Conservation (phyloP, 2,888 invertebrate genomes). For the Baccha elongata region DNA sequence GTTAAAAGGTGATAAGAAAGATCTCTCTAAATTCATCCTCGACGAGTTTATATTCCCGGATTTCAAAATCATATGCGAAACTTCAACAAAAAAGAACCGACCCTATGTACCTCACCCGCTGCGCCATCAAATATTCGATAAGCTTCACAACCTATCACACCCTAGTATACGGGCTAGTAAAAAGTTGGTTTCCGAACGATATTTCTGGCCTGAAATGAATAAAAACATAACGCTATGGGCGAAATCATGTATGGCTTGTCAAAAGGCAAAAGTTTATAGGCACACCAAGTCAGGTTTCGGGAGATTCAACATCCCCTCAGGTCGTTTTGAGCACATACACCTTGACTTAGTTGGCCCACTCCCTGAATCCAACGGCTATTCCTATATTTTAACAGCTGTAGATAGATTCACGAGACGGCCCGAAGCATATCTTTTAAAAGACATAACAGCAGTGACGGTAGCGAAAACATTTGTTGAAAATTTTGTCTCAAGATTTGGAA, state of each 20-base stretch:
- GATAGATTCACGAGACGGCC: constrained; percentile 52
- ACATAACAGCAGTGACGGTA: no score
- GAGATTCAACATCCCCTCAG: constrained; percentile 29
- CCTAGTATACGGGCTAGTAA: constrained; percentile 34
- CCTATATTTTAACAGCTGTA: constrained; percentile 35
- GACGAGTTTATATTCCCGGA: constrained; percentile 40
- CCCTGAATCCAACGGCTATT: constrained; percentile 67
- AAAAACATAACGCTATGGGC: constrained; percentile 35
- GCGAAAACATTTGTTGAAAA: not conserved
- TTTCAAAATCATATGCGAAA: constrained; percentile 47
- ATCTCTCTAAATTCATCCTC: constrained; percentile 1
- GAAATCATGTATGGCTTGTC: not conserved
- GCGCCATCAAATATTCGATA: constrained; percentile 12
- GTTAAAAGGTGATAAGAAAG: not conserved
- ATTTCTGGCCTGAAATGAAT: constrained; percentile 65
- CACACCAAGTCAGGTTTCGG: constrained; percentile 1
- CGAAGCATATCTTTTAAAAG: no score
- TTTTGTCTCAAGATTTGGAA: not conserved
- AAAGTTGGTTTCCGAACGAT: constrained; percentile 33
- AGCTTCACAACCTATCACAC: constrained; percentile 45
- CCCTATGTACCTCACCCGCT: constrained; percentile 40
- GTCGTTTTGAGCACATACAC: constrained; percentile 78
- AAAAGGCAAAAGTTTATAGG: not conserved
- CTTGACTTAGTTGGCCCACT: constrained; percentile 78
- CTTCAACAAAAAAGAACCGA: constrained; percentile 12